These are phyloP conservation scores for Phrynocephalus vlangalii DNA, from an alignment of 2,797 vertebrate genomes.

Conservation along the genomic window DNA sequence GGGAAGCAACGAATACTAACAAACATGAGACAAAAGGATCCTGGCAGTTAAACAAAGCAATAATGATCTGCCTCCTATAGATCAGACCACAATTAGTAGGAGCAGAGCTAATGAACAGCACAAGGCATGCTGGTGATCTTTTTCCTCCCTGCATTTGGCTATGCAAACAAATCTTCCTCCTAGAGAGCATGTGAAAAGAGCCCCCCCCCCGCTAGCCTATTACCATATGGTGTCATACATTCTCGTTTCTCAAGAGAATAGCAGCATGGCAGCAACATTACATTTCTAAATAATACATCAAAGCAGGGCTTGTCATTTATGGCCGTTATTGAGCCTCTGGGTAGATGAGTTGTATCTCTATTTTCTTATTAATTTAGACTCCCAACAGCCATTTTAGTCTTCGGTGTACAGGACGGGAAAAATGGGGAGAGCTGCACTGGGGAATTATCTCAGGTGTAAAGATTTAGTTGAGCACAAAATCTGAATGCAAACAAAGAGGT, in stretches of 20 bases:
- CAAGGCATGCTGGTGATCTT: conserved; percentile 38
- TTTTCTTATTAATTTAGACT: conserved; percentile 66
- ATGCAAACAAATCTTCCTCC: conserved; percentile 29
- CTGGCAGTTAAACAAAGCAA: conserved; percentile 57
- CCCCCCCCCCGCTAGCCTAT: conserved; percentile 11
- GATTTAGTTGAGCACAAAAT: conserved; percentile 50
- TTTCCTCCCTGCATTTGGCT: conserved; percentile 27
- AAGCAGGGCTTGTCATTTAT: conserved; percentile 58
- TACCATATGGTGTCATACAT: conserved; percentile 29
- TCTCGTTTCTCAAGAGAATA: conserved; percentile 47
- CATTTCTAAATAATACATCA: conserved; percentile 73
- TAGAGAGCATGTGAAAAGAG: conserved; percentile 19
- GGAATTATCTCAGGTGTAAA: conserved; percentile 45
- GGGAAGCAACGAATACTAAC: conserved; percentile 8
- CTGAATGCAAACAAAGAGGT: conserved; percentile 50
- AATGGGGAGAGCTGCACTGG: conserved; percentile 20
- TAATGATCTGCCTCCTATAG: conserved; percentile 54
- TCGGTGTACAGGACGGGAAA: conserved; percentile 8
- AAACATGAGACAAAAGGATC: conserved; percentile 41
- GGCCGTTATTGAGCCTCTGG: conserved; percentile 57
- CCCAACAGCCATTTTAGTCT: conserved; percentile 38
- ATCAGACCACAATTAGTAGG: conserved; percentile 48
- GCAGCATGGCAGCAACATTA: conserved; percentile 29
- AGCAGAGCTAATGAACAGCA: conserved; percentile 52
- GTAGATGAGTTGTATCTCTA: conserved; percentile 47